Evolutionary conservation across 2,113 vertebrate genomes (phyloP).

Genomic region (Onychostoma macrolepis): DNA sequence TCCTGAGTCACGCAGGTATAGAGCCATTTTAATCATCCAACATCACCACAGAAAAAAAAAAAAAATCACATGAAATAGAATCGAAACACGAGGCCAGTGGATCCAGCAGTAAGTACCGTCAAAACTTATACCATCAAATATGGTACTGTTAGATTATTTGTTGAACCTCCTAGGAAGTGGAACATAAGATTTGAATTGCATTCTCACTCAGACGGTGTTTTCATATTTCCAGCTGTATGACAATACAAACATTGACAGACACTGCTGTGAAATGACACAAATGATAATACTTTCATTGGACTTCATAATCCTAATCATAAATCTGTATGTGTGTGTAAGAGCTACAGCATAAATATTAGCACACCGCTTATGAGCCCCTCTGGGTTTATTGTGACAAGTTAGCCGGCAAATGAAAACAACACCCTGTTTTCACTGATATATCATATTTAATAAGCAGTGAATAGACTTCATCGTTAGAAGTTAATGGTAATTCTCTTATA

Average conservation of each 20-base stretch:
- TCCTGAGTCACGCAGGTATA: not conserved
- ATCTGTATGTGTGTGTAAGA: not conserved
- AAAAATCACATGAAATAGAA: not conserved
- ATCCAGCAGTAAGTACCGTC: not conserved
- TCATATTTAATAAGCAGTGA: not conserved
- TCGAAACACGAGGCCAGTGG: not conserved
- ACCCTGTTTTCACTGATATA: not conserved
- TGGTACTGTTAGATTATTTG: not conserved
- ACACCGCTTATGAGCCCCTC: not conserved
- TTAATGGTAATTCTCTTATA: not conserved
- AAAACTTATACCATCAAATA: not conserved
- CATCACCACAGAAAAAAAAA: not conserved
- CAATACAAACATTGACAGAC: not conserved
- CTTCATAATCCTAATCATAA: conserved; percentile 23
- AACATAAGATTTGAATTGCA: not conserved
- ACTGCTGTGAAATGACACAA: not conserved
- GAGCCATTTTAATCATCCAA: conserved; percentile 5
- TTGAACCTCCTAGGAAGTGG: not conserved
- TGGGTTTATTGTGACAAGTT: not conserved
- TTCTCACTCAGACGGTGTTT: not conserved
- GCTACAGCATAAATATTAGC: not conserved
- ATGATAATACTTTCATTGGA: conserved; percentile 16
- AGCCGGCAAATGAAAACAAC: conserved; percentile 11
- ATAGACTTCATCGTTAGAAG: not conserved
- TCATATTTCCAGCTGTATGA: not conserved